Conservation (phyloP, 2,797 vertebrate species). For the Sylvilagus floridanus region DNA sequence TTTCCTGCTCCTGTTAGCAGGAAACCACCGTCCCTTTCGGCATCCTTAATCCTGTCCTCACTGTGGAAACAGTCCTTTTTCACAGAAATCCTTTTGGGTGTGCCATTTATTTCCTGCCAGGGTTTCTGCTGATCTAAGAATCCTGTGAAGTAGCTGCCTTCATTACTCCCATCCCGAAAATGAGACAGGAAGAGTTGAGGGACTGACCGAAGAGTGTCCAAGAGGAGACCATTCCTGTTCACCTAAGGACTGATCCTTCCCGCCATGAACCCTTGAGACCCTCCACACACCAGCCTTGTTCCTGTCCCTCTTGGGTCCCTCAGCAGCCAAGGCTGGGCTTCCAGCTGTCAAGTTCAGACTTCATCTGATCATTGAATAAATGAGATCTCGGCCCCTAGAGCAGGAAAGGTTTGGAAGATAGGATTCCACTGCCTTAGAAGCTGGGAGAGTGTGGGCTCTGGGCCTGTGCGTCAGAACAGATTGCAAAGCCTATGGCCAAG, state of each 20-base stretch:
- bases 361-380: neutral
- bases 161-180: neutral
- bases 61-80: neutral
- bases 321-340: neutral
- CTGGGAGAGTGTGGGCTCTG: neutral
- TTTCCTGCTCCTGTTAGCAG: neutral
- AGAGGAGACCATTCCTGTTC: neutral
- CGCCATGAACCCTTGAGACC: neutral
- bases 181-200: neutral
- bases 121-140: neutral
- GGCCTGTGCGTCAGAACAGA: neutral
- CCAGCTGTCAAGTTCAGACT: neutral
- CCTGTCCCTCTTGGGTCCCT: neutral
- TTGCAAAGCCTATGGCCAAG: neutral
- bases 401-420: neutral
- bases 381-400: neutral
- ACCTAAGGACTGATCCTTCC: neutral
- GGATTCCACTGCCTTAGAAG: neutral
- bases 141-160: neutral
- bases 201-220: neutral
- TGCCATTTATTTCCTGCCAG: neutral
- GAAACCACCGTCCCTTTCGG: neutral
- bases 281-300: neutral
- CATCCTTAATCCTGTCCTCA: neutral
- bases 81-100: neutral